Evolutionary conservation across 1,140 invertebrate species (phyloP).

Genomic region (Goniozus legneri): DNA sequence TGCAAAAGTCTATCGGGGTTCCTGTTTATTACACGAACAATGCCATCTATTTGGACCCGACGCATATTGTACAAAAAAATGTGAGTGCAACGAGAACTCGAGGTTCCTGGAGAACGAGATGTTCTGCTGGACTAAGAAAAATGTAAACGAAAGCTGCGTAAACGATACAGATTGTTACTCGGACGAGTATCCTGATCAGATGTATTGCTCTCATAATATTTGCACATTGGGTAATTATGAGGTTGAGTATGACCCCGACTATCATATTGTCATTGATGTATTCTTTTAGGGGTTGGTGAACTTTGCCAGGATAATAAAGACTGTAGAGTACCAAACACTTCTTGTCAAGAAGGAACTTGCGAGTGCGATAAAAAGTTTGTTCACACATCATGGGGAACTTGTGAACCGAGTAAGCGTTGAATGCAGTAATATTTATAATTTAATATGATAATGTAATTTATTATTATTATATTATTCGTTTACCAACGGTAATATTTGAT

Average conservation of each 20-base stretch:
- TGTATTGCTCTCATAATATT: slow-evolving; percentile 7
- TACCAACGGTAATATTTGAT: background rate
- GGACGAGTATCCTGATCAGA: background rate
- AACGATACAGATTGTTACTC: slow-evolving; percentile 23
- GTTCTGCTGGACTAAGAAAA: slow-evolving; percentile 33
- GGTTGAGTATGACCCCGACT: no score
- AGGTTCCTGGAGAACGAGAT: slow-evolving; percentile 23
- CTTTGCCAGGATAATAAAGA: slow-evolving; percentile 5
- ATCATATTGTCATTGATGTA: no score
- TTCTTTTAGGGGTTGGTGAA: background rate
- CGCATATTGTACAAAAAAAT: slow-evolving; percentile 20
- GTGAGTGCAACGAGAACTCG: slow-evolving; percentile 26
- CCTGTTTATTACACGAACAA: slow-evolving; percentile 23
- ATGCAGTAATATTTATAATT: no score
- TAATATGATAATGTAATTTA: background rate
- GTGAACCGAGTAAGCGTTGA: no score
- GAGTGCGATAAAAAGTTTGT: no score
- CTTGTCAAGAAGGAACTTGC: background rate
- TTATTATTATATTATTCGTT: slow-evolving; percentile 1
- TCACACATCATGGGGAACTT: no score
- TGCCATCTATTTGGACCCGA: slow-evolving; percentile 33
- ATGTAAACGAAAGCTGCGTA: slow-evolving; percentile 18
- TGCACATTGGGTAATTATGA: slow-evolving; percentile 19
- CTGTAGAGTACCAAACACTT: background rate
- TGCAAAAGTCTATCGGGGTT: slow-evolving; percentile 6